These are phyloP conservation scores for Agrilus cyanescens DNA, from an alignment of 2,888 invertebrate genomes.

Conservation along the genomic window DNA sequence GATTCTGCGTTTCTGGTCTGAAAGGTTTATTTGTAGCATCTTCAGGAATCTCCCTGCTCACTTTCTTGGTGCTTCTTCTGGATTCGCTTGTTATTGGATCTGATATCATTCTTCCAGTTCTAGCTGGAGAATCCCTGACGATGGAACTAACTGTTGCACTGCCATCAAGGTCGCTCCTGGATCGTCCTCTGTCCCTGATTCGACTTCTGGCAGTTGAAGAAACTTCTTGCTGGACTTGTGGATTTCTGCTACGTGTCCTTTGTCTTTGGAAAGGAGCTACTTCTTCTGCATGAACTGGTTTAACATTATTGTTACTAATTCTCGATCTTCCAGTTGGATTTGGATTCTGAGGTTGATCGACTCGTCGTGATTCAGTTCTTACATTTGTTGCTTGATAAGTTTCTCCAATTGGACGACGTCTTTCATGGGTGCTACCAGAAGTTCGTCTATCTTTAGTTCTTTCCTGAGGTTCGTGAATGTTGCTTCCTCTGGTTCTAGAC, in stretches of 20 bases:
- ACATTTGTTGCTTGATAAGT: neutral
- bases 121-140: constrained; percentile 17
- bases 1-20: constrained; percentile 8
- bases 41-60: constrained; percentile 3
- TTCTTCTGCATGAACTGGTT: too few species aligned
- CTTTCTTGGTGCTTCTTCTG: constrained; percentile 4
- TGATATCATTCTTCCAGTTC: constrained; percentile 24
- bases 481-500: constrained; percentile 5
- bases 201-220: neutral
- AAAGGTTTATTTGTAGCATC: constrained; percentile 3
- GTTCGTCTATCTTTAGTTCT: constrained; percentile 9
- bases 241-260: too few species aligned
- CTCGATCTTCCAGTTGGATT: neutral
- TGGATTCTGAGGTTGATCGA: neutral
- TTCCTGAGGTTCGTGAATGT: constrained; percentile 13
- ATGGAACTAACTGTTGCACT: constrained; percentile 3
- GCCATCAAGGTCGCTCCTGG: neutral
- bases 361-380: neutral
- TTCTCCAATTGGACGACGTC: neutral
- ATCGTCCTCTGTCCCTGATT: neutral
- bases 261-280: too few species aligned
- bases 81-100: neutral
- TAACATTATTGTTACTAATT: too few species aligned
- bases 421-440: constrained; percentile 6
- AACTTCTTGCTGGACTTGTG: neutral